These are phyloP conservation scores for Capromys pilorides DNA, from an alignment of 2,797 vertebrate genomes.

Conservation along the genomic window DNA sequence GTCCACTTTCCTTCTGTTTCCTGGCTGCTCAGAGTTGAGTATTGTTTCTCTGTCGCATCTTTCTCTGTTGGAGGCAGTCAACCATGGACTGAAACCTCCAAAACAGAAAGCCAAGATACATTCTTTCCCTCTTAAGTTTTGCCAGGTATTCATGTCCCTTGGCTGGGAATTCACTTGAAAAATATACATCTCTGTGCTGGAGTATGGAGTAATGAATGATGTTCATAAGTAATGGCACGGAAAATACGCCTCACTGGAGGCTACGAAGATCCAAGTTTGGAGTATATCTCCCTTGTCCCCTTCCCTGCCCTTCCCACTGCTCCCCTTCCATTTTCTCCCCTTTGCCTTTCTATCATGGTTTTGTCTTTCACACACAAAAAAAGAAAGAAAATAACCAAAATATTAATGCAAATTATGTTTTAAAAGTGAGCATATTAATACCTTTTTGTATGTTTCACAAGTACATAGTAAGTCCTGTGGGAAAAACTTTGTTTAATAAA, in stretches of 20 bases:
- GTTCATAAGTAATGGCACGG: not conserved
- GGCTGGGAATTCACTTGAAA: not conserved
- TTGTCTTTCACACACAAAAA: not conserved
- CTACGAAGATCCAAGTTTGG: not conserved
- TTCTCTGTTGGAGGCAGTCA: not conserved
- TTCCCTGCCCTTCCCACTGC: accelerated
- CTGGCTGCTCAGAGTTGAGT: not conserved
- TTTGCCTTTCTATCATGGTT: not conserved
- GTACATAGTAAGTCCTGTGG: not conserved
- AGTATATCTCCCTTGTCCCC: no score
- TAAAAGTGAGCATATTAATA: not conserved
- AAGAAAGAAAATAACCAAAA: conserved; percentile 27
- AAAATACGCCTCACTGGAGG: accelerated
- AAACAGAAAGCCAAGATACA: not conserved
- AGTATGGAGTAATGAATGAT: no score
- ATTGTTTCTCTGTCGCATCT: not conserved
- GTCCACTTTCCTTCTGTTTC: not conserved
- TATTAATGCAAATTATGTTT: not conserved
- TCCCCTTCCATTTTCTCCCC: accelerated
- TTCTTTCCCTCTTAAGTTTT: not conserved
- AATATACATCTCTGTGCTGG: not conserved
- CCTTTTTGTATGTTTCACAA: not conserved
- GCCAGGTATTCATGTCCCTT: not conserved
- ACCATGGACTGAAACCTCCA: not conserved
- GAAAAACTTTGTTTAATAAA: not conserved